Evolutionary conservation across 2,888 invertebrate genomes (phyloP).

Genomic region (Leptinotarsa haldemani): DNA sequence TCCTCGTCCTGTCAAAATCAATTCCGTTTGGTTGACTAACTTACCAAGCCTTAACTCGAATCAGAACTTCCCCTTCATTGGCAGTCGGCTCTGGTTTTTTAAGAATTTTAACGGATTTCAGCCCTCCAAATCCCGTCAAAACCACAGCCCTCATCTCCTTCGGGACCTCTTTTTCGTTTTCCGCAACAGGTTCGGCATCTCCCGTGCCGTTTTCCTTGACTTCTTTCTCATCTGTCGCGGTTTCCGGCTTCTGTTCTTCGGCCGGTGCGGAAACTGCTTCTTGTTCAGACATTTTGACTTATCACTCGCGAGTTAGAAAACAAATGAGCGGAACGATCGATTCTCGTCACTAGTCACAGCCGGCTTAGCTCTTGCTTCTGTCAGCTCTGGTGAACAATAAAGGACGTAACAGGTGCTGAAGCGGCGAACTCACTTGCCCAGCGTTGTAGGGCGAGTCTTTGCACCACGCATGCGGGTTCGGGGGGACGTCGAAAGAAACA

Average conservation of each 20-base stretch:
- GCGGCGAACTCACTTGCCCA: conserved; percentile 14
- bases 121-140: conserved; percentile 86
- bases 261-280: conserved; percentile 49
- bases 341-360: conserved; percentile 19
- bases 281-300: conserved; percentile 56
- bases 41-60: conserved; percentile 89
- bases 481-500: background rate
- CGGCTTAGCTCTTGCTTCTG: conserved; percentile 24
- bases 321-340: conserved; percentile 7
- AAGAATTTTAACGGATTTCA: conserved; percentile 85
- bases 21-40: conserved; percentile 54
- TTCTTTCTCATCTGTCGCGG: conserved; percentile 53
- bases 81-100: conserved; percentile 82
- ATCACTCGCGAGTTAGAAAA: conserved; percentile 20
- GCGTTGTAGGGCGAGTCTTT: conserved; percentile 59
- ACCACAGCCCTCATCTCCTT: conserved; percentile 89
- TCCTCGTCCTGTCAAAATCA: background rate
- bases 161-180: conserved; percentile 66
- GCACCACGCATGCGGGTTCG: conserved; percentile 56
- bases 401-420: conserved; percentile 58
- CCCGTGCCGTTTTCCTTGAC: conserved; percentile 66
- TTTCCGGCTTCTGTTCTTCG: conserved; percentile 54
- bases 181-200: conserved; percentile 61
- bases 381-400: conserved; percentile 54
- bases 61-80: conserved; percentile 81